Evolutionary conservation across 2,797 vertebrate genomes (phyloP).

Genomic region (Jordanella pulchra): DNA sequence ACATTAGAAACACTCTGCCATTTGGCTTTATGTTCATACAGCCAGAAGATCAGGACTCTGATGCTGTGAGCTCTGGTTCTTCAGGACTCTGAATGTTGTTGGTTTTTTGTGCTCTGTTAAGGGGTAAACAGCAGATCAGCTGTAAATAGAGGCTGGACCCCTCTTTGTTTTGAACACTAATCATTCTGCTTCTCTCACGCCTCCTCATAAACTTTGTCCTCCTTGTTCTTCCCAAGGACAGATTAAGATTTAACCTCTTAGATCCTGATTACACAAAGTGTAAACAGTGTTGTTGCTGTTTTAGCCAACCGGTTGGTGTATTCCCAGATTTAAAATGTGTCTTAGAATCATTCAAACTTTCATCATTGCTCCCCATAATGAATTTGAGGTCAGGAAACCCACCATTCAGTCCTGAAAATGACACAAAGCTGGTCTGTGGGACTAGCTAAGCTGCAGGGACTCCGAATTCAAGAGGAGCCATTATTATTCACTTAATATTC

Average conservation of each 20-base stretch:
- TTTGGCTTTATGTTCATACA: not conserved
- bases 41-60: not conserved
- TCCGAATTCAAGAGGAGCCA: not conserved
- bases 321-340: not conserved
- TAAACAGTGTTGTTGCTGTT: not conserved
- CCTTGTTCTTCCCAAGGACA: not conserved
- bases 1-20: not conserved
- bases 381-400: not conserved
- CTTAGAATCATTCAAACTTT: not conserved
- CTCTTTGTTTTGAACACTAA: constrained; percentile 10
- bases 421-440: not conserved
- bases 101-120: constrained; percentile 15
- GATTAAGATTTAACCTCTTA: constrained; percentile 1
- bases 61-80: not conserved
- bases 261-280: not conserved
- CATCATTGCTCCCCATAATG: too few species aligned
- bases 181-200: not conserved
- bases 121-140: constrained; percentile 16
- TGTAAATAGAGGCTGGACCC: constrained; percentile 24
- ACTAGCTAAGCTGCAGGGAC: not conserved
- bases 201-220: not conserved
- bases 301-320: not conserved
- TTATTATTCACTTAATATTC: not conserved
- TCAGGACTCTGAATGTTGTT: not conserved
- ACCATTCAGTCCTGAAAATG: not conserved